These are phyloP conservation scores for Rhopilema esculentum DNA, from an alignment of 30 jellyfish, hydroid and myxozoan genomes.

Conservation along the genomic window DNA sequence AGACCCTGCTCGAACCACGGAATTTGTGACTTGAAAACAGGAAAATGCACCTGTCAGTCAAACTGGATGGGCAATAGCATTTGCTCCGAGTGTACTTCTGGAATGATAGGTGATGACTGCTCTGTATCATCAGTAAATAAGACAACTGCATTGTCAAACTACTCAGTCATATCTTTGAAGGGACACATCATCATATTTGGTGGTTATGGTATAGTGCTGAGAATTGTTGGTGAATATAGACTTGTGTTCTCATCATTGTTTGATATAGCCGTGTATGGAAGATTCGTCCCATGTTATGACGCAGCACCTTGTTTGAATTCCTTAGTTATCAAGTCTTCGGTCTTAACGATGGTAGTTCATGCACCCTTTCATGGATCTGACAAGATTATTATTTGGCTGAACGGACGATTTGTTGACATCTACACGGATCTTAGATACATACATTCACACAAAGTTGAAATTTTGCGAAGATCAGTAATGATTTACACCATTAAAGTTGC, in stretches of 20 bases:
- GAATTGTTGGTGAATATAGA: slow-evolving; percentile 46
- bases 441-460: slow-evolving; percentile 2
- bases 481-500: slow-evolving; percentile 15
- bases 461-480: slow-evolving; percentile 16
- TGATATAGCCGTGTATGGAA: slow-evolving; percentile 36
- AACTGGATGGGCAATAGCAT: slow-evolving; percentile 62
- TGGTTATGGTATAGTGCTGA: slow-evolving; percentile 54
- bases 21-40: slow-evolving; percentile 47
- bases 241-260: slow-evolving; percentile 15
- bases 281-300: slow-evolving; percentile 49
- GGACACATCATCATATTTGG: slow-evolving; percentile 48
- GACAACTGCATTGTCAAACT: background rate
- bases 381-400: slow-evolving; percentile 48
- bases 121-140: background rate
- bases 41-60: slow-evolving; percentile 45
- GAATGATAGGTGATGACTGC: slow-evolving; percentile 64
- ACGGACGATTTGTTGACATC: slow-evolving; percentile 29
- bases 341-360: background rate
- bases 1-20: slow-evolving; percentile 71
- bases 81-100: slow-evolving; percentile 63
- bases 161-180: slow-evolving; percentile 41
- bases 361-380: slow-evolving; percentile 41
- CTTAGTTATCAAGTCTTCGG: slow-evolving; percentile 13
- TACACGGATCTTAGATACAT: slow-evolving; percentile 3
- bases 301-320: slow-evolving; percentile 46